These are phyloP conservation scores for Eledona agricola DNA, from an alignment of 2,888 invertebrate species.

Conservation along the genomic window DNA sequence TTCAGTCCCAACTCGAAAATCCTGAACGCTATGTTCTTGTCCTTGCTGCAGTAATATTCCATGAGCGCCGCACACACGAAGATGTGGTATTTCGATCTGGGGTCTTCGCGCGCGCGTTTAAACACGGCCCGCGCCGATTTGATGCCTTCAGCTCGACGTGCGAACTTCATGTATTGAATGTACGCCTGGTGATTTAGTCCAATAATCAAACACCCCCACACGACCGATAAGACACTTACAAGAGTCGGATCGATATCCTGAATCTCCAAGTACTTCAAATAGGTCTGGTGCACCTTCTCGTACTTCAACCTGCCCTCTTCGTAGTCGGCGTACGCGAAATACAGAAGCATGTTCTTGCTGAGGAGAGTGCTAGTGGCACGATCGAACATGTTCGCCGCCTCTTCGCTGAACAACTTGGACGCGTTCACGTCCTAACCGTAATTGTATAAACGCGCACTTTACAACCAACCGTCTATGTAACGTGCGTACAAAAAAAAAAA, in stretches of 20 bases:
- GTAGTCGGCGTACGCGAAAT: constrained; percentile 99
- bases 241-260: constrained; percentile 94
- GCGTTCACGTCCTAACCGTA: constrained; percentile 85
- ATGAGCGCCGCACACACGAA: constrained; percentile 97
- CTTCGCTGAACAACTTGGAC: constrained; percentile 91
- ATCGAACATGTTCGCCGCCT: constrained; percentile 94
- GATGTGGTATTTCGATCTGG: constrained; percentile 86
- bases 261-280: constrained; percentile 89
- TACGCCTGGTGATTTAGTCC: constrained; percentile 72
- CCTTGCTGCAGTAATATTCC: constrained; percentile 99
- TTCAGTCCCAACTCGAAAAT: constrained; percentile 98
- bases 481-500: too few relatives aligned
- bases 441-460: too few relatives aligned
- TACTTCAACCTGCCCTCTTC: constrained; percentile 97
- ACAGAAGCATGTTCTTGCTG: constrained; percentile 90
- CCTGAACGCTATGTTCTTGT: constrained; percentile 94
- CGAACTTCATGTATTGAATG: constrained; percentile 99
- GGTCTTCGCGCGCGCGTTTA: constrained; percentile 93
- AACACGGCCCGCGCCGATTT: constrained; percentile 95
- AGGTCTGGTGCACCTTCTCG: constrained; percentile 96
- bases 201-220: not conserved
- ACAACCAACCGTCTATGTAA: too few relatives aligned
- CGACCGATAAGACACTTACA: constrained; percentile 63
- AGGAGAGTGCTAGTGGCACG: constrained; percentile 89
- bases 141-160: constrained; percentile 95